These are phyloP conservation scores for Campylorhamphus procurvoides DNA, from an alignment of 2,113 vertebrate genomes.

Conservation along the genomic window DNA sequence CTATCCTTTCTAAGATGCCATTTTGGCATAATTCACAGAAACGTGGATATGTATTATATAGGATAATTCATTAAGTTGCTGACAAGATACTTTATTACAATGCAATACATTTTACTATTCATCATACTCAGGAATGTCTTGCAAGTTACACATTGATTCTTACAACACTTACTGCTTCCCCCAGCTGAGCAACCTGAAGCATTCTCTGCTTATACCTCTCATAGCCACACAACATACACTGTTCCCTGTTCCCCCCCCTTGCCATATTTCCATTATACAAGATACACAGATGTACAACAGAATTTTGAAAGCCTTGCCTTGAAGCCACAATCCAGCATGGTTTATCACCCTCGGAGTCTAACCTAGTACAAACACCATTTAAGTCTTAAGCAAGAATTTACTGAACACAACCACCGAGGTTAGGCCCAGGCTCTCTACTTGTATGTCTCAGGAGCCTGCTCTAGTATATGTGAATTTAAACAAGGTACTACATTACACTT, in stretches of 20 bases:
- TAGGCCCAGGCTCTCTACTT: not conserved
- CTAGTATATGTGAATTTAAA: not conserved
- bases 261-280: not conserved
- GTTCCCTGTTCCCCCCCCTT: not conserved
- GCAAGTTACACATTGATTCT: not conserved
- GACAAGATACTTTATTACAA: not conserved
- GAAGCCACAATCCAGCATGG: not conserved
- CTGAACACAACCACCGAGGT: not conserved
- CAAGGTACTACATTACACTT: not conserved
- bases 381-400: not conserved
- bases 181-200: not conserved
- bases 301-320: not conserved
- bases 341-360: not conserved
- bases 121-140: not conserved
- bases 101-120: not conserved
- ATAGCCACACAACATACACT: fast-evolving
- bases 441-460: not conserved
- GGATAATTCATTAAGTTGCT: not conserved
- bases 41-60: not conserved
- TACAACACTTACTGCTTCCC: not conserved
- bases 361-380: not conserved
- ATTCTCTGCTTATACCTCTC: not conserved
- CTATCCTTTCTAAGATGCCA: not conserved
- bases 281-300: not conserved
- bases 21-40: not conserved